These are phyloP conservation scores for Eolophus roseicapilla DNA, from an alignment of 2,113 vertebrate species.

Conservation along the genomic window DNA sequence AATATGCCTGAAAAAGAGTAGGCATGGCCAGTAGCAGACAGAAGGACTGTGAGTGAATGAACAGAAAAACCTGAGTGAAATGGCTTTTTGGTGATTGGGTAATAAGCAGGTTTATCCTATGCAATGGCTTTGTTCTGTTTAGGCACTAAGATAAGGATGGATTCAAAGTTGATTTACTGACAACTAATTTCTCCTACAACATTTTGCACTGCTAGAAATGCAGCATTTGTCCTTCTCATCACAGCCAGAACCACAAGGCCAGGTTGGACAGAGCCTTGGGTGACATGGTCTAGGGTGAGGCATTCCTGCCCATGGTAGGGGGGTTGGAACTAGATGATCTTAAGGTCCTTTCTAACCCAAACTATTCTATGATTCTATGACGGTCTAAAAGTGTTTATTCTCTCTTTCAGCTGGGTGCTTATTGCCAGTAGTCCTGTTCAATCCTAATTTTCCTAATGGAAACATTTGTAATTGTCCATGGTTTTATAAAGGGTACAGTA, in stretches of 20 bases:
- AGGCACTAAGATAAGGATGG: not conserved
- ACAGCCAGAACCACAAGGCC: not conserved
- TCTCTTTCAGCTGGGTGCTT: not conserved
- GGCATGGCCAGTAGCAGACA: not conserved
- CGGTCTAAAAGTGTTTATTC: not conserved
- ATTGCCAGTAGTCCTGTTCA: not conserved
- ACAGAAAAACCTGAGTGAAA: not conserved
- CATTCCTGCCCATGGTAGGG: too few species aligned
- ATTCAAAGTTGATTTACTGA: not conserved
- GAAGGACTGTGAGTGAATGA: not conserved
- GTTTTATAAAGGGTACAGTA: not conserved
- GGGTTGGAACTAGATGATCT: too few species aligned
- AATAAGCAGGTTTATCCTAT: not conserved
- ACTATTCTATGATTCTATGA: too few species aligned
- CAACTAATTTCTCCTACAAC: not conserved
- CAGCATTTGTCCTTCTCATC: not conserved
- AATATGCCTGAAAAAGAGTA: not conserved
- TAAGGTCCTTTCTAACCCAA: too few species aligned
- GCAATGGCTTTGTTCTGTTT: not conserved
- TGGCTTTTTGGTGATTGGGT: not conserved
- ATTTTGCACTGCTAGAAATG: not conserved
- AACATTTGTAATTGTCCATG: not conserved
- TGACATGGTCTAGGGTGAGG: too few species aligned
- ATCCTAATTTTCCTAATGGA: not conserved
- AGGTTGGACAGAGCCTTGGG: too few species aligned